Evolutionary conservation across 2,888 invertebrate species (phyloP).

Genomic region (Sclerodermus sp.): DNA sequence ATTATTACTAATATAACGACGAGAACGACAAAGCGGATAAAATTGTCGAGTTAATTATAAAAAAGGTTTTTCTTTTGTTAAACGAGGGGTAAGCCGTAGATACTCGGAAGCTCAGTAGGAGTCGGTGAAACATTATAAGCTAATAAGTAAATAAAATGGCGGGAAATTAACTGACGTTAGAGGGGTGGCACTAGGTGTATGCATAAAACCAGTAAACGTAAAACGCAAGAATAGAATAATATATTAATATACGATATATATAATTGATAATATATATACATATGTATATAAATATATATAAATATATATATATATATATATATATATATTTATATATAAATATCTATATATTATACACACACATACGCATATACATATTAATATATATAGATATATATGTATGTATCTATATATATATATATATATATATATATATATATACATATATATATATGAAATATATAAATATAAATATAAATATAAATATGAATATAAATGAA

Average conservation of each 20-base stretch:
- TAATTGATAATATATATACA: slow-evolving; percentile 30
- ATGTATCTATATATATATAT: slow-evolving; percentile 36
- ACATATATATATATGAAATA: slow-evolving; percentile 25
- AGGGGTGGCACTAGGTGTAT: neutral
- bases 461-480: slow-evolving; percentile 30
- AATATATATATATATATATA: slow-evolving; percentile 28
- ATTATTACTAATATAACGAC: slow-evolving; percentile 26
- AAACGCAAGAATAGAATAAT: slow-evolving; percentile 40
- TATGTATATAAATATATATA: slow-evolving; percentile 26
- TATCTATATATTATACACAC: slow-evolving; percentile 25
- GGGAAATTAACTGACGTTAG: too few relatives aligned
- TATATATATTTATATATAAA: slow-evolving; percentile 24
- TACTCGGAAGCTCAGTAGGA: slow-evolving; percentile 8
- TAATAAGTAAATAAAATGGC: too few relatives aligned
- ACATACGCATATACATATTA: slow-evolving; percentile 26
- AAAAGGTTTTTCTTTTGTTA: slow-evolving; percentile 17
- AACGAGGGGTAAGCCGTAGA: slow-evolving; percentile 7
- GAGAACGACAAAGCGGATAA: neutral
- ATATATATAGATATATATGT: slow-evolving; percentile 1
- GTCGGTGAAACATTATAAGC: neutral
- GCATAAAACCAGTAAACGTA: neutral
- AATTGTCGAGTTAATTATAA: neutral
- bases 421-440: slow-evolving; percentile 31
- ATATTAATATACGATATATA: slow-evolving; percentile 36
- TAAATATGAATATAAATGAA: slow-evolving; percentile 27